Conservation (phyloP, 2,888 invertebrate species). For the Parthenolecanium corni region DNA sequence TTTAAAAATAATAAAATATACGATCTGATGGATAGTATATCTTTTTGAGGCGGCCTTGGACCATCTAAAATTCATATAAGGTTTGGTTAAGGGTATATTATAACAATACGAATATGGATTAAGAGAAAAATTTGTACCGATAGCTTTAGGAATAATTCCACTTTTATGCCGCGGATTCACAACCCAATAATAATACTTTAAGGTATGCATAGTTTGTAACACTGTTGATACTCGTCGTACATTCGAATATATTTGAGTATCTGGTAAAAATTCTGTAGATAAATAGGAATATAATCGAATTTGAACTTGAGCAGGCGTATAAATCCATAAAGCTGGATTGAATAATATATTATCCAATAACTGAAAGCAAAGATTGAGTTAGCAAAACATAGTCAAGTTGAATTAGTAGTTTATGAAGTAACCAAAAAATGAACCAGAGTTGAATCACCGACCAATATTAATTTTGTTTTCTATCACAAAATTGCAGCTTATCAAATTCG, state of each 20-base stretch:
- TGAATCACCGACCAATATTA: no score
- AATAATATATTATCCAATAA: conserved; percentile 97
- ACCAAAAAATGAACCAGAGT: no score
- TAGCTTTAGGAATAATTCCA: conserved; percentile 87
- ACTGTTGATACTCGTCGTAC: conserved; percentile 94
- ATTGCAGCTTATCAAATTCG: no score
- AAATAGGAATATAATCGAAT: conserved; percentile 91
- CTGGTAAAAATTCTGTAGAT: conserved; percentile 96
- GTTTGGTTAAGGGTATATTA: neutral
- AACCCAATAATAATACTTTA: conserved; percentile 99
- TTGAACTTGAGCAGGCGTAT: conserved; percentile 92
- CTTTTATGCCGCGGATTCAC: conserved; percentile 89
- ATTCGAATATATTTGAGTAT: conserved; percentile 94
- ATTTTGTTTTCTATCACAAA: no score
- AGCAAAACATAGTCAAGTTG: no score
- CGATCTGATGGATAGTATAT: conserved; percentile 85
- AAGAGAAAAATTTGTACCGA: conserved; percentile 50
- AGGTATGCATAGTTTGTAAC: conserved; percentile 92
- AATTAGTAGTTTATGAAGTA: neutral
- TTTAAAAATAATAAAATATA: conserved; percentile 91
- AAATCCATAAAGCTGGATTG: conserved; percentile 98
- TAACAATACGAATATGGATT: neutral
- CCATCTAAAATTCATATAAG: conserved; percentile 55
- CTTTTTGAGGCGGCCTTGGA: conserved; percentile 84
- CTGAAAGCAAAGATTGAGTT: conserved; percentile 53